Percentiles rank a stretch among this genome's conserved stretches.
Conservation (phyloP, 2,113 vertebrate genomes). For the Triplophysa tibetana region DNA sequence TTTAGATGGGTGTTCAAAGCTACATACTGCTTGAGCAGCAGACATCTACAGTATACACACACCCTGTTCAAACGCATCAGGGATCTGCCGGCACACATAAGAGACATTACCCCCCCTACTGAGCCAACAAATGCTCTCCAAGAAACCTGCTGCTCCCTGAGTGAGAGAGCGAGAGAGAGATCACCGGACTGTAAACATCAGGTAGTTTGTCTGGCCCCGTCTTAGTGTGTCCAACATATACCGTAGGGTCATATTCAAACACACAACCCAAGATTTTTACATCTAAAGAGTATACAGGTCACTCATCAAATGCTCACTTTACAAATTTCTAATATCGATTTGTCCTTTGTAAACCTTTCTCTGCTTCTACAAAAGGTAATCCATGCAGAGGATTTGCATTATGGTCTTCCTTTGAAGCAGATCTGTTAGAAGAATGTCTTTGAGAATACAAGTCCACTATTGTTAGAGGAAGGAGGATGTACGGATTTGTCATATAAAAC, state of each 20-base stretch:
- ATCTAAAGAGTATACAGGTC: too few relatives aligned
- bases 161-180: not conserved
- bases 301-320: not conserved
- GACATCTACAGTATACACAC: not conserved
- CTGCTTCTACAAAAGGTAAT: too few relatives aligned
- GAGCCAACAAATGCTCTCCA: not conserved
- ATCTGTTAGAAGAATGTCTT: not conserved
- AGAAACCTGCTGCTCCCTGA: not conserved
- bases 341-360: too few relatives aligned
- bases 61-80: not conserved
- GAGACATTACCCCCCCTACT: not conserved
- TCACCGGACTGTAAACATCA: not conserved
- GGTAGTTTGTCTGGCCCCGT: not conserved
- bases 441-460: not conserved
- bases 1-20: not conserved
- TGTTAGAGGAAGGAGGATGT: slow-evolving; percentile 2
- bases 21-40: not conserved
- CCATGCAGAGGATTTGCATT: not conserved
- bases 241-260: not conserved
- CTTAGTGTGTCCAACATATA: not conserved
- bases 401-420: not conserved
- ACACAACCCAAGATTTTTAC: not conserved
- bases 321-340: not conserved
- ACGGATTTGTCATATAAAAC: not conserved
- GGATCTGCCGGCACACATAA: slow-evolving; percentile 4